Base-by-base conservation (phyloP, 2,888 invertebrate genomes). In the Chydorus sphaericus region DNA sequence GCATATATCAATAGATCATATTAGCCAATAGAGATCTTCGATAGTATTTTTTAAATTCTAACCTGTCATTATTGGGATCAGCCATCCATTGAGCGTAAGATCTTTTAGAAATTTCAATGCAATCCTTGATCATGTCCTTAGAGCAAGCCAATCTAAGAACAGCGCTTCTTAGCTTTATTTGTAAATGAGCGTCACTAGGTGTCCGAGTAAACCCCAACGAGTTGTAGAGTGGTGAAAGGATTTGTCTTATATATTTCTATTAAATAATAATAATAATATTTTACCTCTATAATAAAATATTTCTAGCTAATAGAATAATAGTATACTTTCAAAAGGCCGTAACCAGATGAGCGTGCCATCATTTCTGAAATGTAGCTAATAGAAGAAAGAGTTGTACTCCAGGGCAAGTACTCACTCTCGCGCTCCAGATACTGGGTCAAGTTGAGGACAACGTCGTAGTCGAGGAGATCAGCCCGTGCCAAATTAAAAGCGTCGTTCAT, bases 401-500 rank as follows among this genome's bases (percentile, higher is more conserved):
- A 93, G 0, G 92, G 91, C 2, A 90, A 79, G 66, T 84, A 89
- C 62, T 88, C 86, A n/a, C 77, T 75, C 69, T 88, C 87, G 60
- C 84, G 79, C 1, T 71, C 71, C 62, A 94, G 73, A 67, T 92
- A 93, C 53, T 78, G 78, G 0, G 86, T 84, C 2, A 92, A 74
- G 62, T 88, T 83, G 60, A 93, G 70, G 0, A 90, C 86, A 2
- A 80, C 77, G 14, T 76, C 73, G 63, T 90, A 90, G 63, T 68
- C 63, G 33, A 89, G 67, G 54, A 75, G 63, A 1, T 85, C 85
- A 30, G 83, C 81, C n/a, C 83, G 72, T 0, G 89, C 90, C 56
- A 89, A 69, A 67, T 84, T 85, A 70, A 88, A 73, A 0, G 85
- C 81, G 67, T 96, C 94, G 63, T 93, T 90, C 10, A 96, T 74